Evolutionary conservation across 2,113 vertebrate species (phyloP).

Genomic region (Melanerpes formicivorus): DNA sequence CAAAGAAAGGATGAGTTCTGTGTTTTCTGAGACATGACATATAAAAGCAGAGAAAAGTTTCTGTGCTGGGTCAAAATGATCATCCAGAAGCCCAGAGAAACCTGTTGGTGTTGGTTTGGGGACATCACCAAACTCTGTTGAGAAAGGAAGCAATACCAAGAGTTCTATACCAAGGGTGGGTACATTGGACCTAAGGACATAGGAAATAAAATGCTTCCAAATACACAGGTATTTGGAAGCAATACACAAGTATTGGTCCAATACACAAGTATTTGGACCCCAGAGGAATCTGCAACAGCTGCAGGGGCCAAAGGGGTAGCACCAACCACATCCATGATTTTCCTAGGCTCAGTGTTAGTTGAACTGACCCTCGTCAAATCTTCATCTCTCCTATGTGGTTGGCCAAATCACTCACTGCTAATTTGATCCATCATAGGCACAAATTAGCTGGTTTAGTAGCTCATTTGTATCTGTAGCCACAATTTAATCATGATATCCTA

Average conservation of each 20-base stretch:
- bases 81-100: background rate
- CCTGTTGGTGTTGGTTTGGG: background rate
- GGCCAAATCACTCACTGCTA: background rate
- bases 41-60: background rate
- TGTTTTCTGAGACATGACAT: background rate
- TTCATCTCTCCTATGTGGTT: background rate
- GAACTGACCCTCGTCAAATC: background rate
- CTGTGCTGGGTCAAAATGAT: background rate
- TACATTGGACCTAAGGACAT: background rate
- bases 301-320: background rate
- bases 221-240: background rate
- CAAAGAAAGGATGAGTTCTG: background rate
- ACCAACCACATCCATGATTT: background rate
- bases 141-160: background rate
- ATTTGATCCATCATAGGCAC: background rate
- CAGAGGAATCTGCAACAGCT: background rate
- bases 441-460: background rate
- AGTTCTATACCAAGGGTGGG: background rate
- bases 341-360: background rate
- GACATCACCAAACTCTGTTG: background rate
- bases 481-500: background rate
- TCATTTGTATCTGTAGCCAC: background rate
- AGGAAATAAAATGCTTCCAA: background rate
- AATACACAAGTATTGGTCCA: no score
- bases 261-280: background rate